Base-by-base conservation (phyloP, 2,113 vertebrate species). In the Strix uralensis region DNA sequence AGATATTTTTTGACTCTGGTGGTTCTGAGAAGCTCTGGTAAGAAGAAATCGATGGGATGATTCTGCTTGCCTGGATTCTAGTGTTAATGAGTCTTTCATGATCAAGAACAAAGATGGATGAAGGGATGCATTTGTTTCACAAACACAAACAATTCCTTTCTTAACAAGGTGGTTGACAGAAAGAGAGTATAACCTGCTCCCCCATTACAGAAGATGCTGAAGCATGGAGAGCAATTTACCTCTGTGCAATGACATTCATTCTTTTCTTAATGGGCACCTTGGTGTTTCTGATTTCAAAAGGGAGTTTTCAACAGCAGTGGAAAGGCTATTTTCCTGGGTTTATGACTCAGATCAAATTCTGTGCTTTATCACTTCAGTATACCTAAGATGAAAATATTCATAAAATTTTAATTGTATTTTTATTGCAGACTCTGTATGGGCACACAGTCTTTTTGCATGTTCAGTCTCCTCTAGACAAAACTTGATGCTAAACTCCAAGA, bases 331-430 rank as follows among this genome's bases (percentile, higher is more conserved):
- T 96, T 92, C 65, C 80, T 63, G 42, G 57, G 77, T 97, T 97
- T 96, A 95, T 92, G 82, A 73, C 86, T 92, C 93, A 83, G 57
- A 96, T 94, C 72, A 88, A 93, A 93, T 86, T 93, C 87, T 71
- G 44, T 83, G 44, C 57, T 92, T 96, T 93, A 94, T 94, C 59
- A 88, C 40, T 81, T 92, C 55, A 63, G 74, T 91, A 86, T 92
- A 92, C 75, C 75, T 94, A 88, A 92, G 63, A 94, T 69, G 82
- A 94, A 96, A 91, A 92, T 90, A 93, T 94, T 93, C 10, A 94
- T 96, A 67, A 92, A 78, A 96, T 92, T 88, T 93, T 94, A 93
- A 96, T 96, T 93, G 59, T 21, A 71, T 95, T 97, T 86, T 93
- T 86, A 93, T 92, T 95, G 23, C 66, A 77, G 11, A 82, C 34